Conservation (phyloP, 2,113 vertebrate genomes). For the Pionites leucogaster region DNA sequence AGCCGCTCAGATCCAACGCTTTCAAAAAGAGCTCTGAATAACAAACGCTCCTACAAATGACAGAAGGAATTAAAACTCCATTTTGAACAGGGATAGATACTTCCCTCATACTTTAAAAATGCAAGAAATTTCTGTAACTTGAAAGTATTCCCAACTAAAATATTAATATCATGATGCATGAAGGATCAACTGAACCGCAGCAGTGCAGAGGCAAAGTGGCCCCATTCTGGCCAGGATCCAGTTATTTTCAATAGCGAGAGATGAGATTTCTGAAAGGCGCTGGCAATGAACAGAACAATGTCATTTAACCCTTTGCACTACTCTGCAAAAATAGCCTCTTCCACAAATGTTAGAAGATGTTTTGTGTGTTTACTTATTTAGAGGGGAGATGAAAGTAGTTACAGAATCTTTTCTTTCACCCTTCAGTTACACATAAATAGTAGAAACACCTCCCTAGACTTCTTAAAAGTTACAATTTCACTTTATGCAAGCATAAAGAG, state of each 20-base stretch:
- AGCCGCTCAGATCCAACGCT: background rate
- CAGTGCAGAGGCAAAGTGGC: background rate
- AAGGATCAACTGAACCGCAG: background rate
- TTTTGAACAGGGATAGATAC: background rate
- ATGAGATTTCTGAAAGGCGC: background rate
- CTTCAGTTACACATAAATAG: background rate
- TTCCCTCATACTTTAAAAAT: background rate
- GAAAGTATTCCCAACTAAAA: background rate
- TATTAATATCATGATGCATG: background rate
- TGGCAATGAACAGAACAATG: background rate
- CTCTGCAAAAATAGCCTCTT: background rate
- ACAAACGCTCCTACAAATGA: background rate
- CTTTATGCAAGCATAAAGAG: background rate
- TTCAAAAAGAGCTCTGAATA: background rate
- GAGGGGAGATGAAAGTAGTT: background rate
- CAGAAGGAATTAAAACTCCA: background rate
- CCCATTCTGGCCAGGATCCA: conserved; percentile 27
- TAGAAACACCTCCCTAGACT: background rate
- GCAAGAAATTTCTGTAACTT: background rate
- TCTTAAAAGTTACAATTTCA: background rate
- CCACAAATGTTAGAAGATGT: background rate
- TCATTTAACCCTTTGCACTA: background rate
- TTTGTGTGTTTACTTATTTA: background rate
- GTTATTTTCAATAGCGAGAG: background rate
- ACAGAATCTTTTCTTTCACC: background rate